Conservation (phyloP, 2,888 invertebrate genomes). For the Spilarctia lutea region DNA sequence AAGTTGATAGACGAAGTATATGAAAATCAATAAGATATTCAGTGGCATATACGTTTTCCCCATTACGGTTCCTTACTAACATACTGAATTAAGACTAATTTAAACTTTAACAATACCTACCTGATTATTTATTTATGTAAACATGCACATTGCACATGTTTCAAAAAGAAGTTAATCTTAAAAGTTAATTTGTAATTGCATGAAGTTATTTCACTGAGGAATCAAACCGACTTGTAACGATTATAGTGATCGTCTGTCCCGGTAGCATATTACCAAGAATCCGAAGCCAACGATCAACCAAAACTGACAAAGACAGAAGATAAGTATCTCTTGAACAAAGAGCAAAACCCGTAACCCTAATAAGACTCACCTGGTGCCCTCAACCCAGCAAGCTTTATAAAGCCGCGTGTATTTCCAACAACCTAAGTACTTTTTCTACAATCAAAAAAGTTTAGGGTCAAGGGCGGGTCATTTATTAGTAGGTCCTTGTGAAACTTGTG, state of each 20-base stretch:
- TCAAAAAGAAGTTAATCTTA: too few relatives aligned
- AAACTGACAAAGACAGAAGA: background rate
- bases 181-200: too few relatives aligned
- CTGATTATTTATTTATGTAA: too few relatives aligned
- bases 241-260: background rate
- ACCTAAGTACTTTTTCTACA: conserved; percentile 12
- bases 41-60: too few relatives aligned
- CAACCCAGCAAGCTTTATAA: background rate
- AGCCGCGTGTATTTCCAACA: background rate
- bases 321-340: background rate
- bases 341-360: background rate
- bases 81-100: too few relatives aligned
- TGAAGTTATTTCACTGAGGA: background rate
- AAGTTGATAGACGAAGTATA: background rate
- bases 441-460: conserved; percentile 15
- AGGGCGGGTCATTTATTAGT: conserved; percentile 28
- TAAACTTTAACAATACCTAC: too few relatives aligned
- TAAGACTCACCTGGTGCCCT: background rate
- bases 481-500: conserved; percentile 11
- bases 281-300: background rate
- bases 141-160: too few relatives aligned
- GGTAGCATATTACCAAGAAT: background rate
- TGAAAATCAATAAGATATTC: background rate
- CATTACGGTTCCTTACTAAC: too few relatives aligned
- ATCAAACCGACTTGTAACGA: background rate